Evolutionary conservation across 2,113 vertebrate genomes (phyloP).

Genomic region (Platichthys flesus): DNA sequence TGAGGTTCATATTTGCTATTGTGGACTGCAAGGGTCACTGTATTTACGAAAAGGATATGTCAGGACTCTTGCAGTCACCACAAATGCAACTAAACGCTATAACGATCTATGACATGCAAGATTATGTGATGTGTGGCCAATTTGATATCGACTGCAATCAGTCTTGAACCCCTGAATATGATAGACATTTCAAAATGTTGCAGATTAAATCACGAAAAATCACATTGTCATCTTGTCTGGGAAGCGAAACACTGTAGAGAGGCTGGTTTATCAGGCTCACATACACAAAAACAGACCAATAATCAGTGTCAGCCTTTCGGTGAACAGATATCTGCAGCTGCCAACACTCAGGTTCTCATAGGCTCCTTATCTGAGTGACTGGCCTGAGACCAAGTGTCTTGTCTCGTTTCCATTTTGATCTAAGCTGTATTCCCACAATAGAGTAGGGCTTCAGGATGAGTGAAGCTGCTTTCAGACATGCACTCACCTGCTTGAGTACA

Average conservation of each 20-base stretch:
- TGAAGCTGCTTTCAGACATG: no score
- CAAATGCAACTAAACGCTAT: no score
- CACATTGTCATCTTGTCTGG: not conserved
- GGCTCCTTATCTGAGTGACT: not conserved
- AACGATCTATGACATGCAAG: no score
- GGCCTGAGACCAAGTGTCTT: no score
- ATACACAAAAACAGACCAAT: not conserved
- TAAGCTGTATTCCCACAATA: no score
- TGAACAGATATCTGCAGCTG: not conserved
- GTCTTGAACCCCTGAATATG: not conserved
- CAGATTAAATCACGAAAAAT: not conserved
- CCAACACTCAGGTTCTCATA: not conserved
- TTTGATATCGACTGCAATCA: not conserved
- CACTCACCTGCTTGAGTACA: no score
- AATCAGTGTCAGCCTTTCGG: constrained; percentile 1
- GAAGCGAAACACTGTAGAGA: not conserved
- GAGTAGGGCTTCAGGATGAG: no score
- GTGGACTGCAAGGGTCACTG: no score
- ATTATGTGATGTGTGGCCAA: not conserved
- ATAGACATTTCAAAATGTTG: not conserved
- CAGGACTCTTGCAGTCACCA: no score
- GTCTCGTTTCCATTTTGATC: no score
- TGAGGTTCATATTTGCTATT: no score
- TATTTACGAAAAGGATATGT: no score
- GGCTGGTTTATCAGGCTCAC: constrained; percentile 9